Evolutionary conservation across 2,113 vertebrate genomes (phyloP).

Genomic region (Prionailurus viverrinus): DNA sequence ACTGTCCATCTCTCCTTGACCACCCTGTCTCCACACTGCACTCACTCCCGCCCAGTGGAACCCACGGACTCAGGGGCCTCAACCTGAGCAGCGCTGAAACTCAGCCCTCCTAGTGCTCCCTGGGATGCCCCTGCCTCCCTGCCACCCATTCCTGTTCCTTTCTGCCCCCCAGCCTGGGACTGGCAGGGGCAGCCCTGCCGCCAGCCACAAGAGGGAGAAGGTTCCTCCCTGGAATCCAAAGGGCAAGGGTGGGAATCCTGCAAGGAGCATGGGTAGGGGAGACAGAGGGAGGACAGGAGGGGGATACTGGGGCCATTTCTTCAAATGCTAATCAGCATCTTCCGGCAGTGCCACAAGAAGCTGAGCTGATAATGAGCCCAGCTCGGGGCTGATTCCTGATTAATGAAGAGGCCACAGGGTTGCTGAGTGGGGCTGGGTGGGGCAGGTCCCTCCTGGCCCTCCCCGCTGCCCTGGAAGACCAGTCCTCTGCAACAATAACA

Average conservation of each 20-base stretch:
- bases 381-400: conserved; percentile 84
- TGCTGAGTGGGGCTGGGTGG: conserved; percentile 75
- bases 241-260: conserved; percentile 27
- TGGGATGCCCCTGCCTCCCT: not conserved
- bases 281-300: conserved; percentile 16
- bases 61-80: not conserved
- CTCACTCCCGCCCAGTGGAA: not conserved
- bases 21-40: not conserved
- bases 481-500: not conserved
- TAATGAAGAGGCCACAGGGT: conserved; percentile 83
- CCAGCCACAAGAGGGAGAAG: conserved; percentile 54
- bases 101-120: not conserved
- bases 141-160: not conserved
- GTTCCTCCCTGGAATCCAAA: conserved; percentile 22
- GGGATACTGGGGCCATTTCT: conserved; percentile 72
- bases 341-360: conserved; percentile 74
- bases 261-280: not conserved
- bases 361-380: conserved; percentile 83
- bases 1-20: not conserved
- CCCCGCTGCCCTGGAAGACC: conserved; percentile 60
- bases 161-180: not conserved
- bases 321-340: conserved; percentile 83
- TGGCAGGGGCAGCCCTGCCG: not conserved
- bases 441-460: conserved; percentile 49
- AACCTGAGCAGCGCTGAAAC: not conserved